Percentiles rank a stretch among this genome's conserved stretches.
Evolutionary conservation across 2,888 invertebrate genomes (phyloP).

Genomic region (Lysandra bellargus): DNA sequence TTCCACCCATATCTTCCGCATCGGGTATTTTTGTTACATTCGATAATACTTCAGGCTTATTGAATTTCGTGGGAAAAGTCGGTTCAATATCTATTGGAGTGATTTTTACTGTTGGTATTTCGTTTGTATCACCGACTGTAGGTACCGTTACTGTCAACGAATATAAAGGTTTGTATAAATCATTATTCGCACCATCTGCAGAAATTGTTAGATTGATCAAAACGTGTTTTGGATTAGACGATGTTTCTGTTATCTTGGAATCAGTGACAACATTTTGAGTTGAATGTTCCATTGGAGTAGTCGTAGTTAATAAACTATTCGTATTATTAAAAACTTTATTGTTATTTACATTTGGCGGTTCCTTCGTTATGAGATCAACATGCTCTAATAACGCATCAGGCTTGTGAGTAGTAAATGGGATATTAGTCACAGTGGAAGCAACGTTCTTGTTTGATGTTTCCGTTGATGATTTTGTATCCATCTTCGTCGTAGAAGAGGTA

Average conservation of each 20-base stretch:
- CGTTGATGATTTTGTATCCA: conserved; percentile 40
- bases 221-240: conserved; percentile 81
- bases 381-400: conserved; percentile 55
- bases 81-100: conserved; percentile 71
- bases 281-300: conserved; percentile 44
- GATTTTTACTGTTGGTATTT: conserved; percentile 79
- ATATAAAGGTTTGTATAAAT: conserved; percentile 84
- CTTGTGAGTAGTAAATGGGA: conserved; percentile 50
- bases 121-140: conserved; percentile 77
- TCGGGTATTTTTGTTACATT: conserved; percentile 51
- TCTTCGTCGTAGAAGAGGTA: conserved; percentile 40
- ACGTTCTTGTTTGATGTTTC: conserved; percentile 38
- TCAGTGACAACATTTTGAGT: conserved; percentile 56
- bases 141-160: conserved; percentile 91
- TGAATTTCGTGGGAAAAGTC: conserved; percentile 66
- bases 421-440: conserved; percentile 43
- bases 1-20: conserved; percentile 79
- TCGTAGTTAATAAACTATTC: conserved; percentile 44
- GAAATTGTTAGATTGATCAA: conserved; percentile 91
- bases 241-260: conserved; percentile 57
- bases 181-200: conserved; percentile 79
- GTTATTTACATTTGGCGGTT: conserved; percentile 56
- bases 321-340: conserved; percentile 49
- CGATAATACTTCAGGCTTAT: conserved; percentile 68
- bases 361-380: conserved; percentile 51